Conservation (phyloP, 2,888 invertebrate genomes). For the Neocrepidodera transversa region DNA sequence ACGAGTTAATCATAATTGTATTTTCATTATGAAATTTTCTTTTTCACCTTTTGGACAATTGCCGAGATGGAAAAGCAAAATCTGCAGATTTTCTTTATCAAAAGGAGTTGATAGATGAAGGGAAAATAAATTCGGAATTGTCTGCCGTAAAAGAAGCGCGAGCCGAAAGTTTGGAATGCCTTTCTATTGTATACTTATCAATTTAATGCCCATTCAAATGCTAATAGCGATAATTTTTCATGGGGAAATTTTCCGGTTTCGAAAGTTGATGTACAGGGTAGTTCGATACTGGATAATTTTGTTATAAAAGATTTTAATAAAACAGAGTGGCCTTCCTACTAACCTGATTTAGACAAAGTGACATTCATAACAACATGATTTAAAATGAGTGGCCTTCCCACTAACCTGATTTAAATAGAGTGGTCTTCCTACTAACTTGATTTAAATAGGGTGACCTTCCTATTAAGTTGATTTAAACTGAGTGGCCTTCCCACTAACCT, state of each 20-base stretch:
- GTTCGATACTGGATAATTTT: too few species aligned
- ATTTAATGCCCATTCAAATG: not conserved
- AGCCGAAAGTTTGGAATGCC: not conserved
- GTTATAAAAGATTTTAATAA: too few species aligned
- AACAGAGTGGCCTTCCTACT: too few species aligned
- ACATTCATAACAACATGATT: too few species aligned
- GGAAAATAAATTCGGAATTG: not conserved
- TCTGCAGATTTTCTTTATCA: not conserved
- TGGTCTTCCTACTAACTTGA: too few species aligned
- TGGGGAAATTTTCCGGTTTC: not conserved
- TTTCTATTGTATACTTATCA: not conserved
- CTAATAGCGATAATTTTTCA: not conserved
- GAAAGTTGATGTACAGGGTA: too few species aligned
- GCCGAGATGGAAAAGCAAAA: not conserved
- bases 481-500: too few species aligned
- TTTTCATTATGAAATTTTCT: constrained; percentile 10
- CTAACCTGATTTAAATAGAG: too few species aligned
- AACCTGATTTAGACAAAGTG: too few species aligned
- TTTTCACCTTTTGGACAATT: constrained; percentile 1
- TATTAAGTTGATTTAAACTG: too few species aligned
- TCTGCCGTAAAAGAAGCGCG: not conserved
- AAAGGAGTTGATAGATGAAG: not conserved
- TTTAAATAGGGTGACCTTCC: too few species aligned
- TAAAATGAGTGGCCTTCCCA: too few species aligned
- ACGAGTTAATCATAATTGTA: constrained; percentile 12